Conservation (phyloP, 2,888 invertebrate genomes). For the Tuta absoluta region DNA sequence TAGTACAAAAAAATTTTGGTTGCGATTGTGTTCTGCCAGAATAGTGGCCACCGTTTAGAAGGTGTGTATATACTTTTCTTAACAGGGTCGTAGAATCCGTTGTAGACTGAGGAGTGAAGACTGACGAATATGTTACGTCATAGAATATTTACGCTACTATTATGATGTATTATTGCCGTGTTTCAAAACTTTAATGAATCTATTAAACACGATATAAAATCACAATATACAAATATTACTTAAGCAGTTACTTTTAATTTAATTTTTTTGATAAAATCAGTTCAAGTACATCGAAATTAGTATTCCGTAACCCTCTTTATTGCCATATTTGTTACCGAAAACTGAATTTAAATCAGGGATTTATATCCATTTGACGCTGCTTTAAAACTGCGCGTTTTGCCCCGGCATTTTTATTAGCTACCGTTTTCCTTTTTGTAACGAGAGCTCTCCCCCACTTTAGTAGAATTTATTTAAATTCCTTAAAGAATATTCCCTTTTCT, state of each 20-base stretch:
- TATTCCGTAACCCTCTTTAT: slow-evolving; percentile 39
- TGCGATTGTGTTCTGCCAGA: too few relatives aligned
- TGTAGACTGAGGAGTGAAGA: too few relatives aligned
- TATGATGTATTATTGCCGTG: too few relatives aligned
- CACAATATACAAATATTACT: too few relatives aligned
- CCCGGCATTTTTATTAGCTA: slow-evolving; percentile 71
- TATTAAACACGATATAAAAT: too few relatives aligned
- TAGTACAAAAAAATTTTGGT: too few relatives aligned
- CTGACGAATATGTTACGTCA: too few relatives aligned
- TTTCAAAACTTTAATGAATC: too few relatives aligned
- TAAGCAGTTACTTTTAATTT: not conserved
- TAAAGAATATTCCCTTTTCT: slow-evolving; percentile 62
- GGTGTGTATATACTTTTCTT: too few relatives aligned
- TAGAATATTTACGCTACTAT: too few relatives aligned
- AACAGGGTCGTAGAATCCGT: too few relatives aligned
- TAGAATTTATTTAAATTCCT: slow-evolving; percentile 77
- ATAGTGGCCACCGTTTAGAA: too few relatives aligned
- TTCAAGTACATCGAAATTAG: slow-evolving; percentile 17
- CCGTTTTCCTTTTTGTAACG: slow-evolving; percentile 69
- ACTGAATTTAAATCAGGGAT: slow-evolving; percentile 49
- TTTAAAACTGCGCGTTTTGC: slow-evolving; percentile 62
- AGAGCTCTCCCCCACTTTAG: slow-evolving; percentile 61
- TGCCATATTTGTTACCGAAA: slow-evolving; percentile 45
- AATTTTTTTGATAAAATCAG: not conserved
- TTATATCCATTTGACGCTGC: slow-evolving; percentile 62